Evolutionary conservation across 1,140 invertebrate species (phyloP).

Genomic region (Ceratosolen fusciceps): DNA sequence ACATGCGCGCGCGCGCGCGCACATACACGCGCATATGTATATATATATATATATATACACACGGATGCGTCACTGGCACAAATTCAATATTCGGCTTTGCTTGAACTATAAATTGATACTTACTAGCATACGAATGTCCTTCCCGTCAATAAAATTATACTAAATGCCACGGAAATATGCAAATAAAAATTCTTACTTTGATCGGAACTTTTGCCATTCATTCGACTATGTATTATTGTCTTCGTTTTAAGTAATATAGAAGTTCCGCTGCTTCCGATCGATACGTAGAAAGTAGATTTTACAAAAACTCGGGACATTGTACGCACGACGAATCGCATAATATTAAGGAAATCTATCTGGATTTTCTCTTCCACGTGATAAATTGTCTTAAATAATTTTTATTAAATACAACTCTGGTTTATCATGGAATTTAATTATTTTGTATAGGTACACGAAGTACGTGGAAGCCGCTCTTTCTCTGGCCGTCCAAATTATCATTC

Average conservation of each 20-base stretch:
- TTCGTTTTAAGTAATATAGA: not conserved
- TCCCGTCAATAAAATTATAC: constrained; percentile 41
- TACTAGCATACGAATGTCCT: constrained; percentile 18
- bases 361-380: not conserved
- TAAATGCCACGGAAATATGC: constrained; percentile 39
- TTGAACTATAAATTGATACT: constrained; percentile 24
- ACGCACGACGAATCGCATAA: not conserved
- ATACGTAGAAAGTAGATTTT: not conserved
- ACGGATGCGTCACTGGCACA: constrained; percentile 13
- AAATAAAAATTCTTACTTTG: not conserved
- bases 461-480: no score
- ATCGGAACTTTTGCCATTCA: not conserved
- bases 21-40: no score
- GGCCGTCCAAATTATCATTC: no score
- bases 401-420: not conserved
- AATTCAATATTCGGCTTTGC: constrained; percentile 38
- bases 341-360: no score
- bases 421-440: no score
- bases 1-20: not conserved
- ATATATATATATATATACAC: no score
- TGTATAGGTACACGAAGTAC: no score
- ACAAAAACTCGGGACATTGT: not conserved
- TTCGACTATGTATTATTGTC: not conserved
- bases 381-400: not conserved
- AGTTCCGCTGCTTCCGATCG: constrained; percentile 4